A percentile compares a stretch with the other conserved stretches of the same genome.
Conservation (phyloP, 2,888 invertebrate genomes). For the Monopis laevigella region DNA sequence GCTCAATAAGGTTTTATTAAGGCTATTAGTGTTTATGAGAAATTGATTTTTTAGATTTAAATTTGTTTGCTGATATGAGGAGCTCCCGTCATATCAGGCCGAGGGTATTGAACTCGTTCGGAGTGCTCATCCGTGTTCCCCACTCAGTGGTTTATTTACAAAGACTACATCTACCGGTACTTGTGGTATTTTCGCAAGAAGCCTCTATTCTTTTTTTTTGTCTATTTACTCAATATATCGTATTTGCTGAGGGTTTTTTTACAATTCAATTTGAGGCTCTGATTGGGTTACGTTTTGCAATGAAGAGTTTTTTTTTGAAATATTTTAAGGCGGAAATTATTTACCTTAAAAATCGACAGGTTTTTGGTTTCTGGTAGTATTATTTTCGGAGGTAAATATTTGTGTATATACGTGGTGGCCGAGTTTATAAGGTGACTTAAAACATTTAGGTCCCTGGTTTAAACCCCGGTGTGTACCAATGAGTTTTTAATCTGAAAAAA, state of each 20-base stretch:
- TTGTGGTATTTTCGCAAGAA: conserved; percentile 10
- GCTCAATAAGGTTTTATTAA: no score
- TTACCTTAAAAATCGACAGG: no score
- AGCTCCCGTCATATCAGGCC: conserved; percentile 7
- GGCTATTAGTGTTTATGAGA: no score
- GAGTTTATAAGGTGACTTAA: no score
- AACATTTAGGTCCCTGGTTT: no score
- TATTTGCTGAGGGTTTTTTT: conserved; percentile 44
- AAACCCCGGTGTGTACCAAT: no score
- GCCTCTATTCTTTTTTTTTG: conserved; percentile 5
- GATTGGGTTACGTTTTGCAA: conserved; percentile 37
- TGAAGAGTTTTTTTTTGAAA: neutral
- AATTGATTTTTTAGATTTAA: no score
- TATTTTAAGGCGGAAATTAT: no score
- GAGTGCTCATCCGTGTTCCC: conserved; percentile 51
- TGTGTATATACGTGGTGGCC: no score
- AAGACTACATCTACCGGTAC: conserved; percentile 48
- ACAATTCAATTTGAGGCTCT: conserved; percentile 40
- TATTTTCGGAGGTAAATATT: no score
- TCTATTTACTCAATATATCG: conserved; percentile 7
- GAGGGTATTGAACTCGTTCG: conserved; percentile 25
- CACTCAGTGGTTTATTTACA: conserved; percentile 40
- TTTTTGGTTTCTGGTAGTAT: no score
- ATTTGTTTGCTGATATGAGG: neutral
- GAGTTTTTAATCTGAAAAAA: no score